Conservation (phyloP, 1,140 invertebrate genomes). For the Pantala flavescens region DNA sequence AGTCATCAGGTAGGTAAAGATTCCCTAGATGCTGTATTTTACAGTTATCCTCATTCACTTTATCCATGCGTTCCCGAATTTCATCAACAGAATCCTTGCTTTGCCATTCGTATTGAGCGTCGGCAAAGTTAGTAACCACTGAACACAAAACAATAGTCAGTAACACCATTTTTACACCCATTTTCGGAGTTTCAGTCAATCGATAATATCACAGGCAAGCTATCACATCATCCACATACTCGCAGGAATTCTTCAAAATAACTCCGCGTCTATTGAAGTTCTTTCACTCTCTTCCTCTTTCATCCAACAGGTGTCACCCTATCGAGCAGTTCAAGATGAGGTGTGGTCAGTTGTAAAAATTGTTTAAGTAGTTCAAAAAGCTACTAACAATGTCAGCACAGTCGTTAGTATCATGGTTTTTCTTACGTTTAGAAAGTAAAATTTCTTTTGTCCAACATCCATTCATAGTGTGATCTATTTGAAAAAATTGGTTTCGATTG, state of each 20-base stretch:
- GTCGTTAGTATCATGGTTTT: too few species aligned
- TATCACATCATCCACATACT: background rate
- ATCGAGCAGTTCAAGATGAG: too few species aligned
- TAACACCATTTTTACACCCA: background rate
- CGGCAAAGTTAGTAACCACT: slow-evolving; percentile 15
- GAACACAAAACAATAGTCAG: background rate
- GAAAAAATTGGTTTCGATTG: too few species aligned
- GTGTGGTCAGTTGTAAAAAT: too few species aligned
- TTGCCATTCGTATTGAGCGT: slow-evolving; percentile 81
- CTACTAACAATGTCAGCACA: too few species aligned
- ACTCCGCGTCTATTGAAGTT: background rate
- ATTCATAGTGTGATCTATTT: too few species aligned
- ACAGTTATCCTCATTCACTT: slow-evolving; percentile 76
- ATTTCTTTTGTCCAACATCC: too few species aligned
- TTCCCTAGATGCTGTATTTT: slow-evolving; percentile 73
- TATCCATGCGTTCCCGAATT: slow-evolving; percentile 66
- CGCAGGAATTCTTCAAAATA: background rate
- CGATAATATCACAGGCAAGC: background rate
- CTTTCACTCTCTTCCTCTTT: background rate
- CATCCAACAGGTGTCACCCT: background rate
- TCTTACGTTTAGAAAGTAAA: too few species aligned
- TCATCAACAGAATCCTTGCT: slow-evolving; percentile 78
- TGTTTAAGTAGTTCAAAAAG: too few species aligned
- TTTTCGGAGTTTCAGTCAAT: background rate
- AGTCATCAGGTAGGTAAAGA: slow-evolving; percentile 68